These are phyloP conservation scores for Cyclophora punctaria DNA, from an alignment of 2,888 invertebrate genomes.

Conservation along the genomic window DNA sequence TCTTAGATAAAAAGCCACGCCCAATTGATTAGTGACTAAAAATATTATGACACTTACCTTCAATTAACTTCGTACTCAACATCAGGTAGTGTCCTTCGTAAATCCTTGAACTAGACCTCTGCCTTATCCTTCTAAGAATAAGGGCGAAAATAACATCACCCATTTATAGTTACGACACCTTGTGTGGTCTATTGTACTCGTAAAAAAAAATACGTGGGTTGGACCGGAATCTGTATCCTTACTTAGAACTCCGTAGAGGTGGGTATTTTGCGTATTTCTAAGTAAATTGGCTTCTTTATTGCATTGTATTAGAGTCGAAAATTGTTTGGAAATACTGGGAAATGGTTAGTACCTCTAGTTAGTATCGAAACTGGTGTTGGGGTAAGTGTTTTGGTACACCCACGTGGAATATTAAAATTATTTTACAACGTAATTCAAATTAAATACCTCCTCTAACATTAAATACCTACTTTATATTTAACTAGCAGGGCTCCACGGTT, in stretches of 20 bases:
- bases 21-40: too few species aligned
- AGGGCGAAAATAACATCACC: background rate
- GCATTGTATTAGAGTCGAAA: too few species aligned
- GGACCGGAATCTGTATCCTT: constrained; percentile 39
- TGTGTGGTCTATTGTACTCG: constrained; percentile 24
- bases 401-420: too few species aligned
- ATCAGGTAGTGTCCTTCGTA: background rate
- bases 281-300: background rate
- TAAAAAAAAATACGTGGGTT: constrained; percentile 39
- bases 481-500: too few species aligned
- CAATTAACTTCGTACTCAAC: background rate
- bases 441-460: too few species aligned
- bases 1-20: too few species aligned
- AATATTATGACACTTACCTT: background rate
- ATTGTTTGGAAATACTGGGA: too few species aligned
- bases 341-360: too few species aligned
- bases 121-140: background rate
- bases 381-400: too few species aligned
- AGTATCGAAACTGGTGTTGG: too few species aligned
- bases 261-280: background rate
- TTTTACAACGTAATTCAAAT: too few species aligned
- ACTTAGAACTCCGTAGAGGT: constrained; percentile 3
- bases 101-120: background rate
- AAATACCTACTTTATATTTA: too few species aligned
- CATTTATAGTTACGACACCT: constrained; percentile 8